phyloP scores from a whole-genome alignment of 2,797 vertebrate species.

The Percopsis omiscomaycus region DNA sequence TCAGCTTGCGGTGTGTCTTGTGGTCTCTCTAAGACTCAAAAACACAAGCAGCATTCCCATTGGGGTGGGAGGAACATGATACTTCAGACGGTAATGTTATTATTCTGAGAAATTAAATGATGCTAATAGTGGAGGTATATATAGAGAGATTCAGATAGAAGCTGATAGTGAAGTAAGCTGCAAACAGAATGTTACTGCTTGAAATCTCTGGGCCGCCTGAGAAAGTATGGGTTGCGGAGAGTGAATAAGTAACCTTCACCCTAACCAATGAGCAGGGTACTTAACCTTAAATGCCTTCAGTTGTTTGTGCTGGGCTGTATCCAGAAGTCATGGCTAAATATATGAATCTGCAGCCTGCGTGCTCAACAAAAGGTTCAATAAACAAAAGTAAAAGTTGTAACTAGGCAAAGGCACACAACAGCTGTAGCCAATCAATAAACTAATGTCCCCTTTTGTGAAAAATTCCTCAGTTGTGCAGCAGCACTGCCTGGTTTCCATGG shows the following conservation, averaged over 20 bases:
- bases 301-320: not conserved
- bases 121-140: constrained; percentile 16
- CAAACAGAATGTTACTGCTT: too few relatives aligned
- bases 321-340: constrained; percentile 16
- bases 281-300: constrained; percentile 13
- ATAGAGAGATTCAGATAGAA: not conserved
- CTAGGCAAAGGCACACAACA: not conserved
- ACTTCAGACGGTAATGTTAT: constrained; percentile 42
- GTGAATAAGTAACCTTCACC: constrained; percentile 1
- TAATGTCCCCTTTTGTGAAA: constrained; percentile 6
- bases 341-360: constrained; percentile 7
- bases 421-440: not conserved
- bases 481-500: constrained; percentile 27
- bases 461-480: constrained; percentile 37
- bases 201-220: constrained; percentile 2
- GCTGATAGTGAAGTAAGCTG: not conserved
- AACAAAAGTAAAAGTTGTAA: constrained; percentile 21
- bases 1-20: constrained; percentile 31
- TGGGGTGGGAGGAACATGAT: constrained; percentile 15
- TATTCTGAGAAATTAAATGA: constrained; percentile 37
- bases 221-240: not conserved
- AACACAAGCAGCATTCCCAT: constrained; percentile 9
- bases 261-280: constrained; percentile 25
- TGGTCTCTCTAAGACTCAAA: constrained; percentile 20
- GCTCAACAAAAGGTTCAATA: constrained; percentile 37